Evolutionary conservation across 2,113 vertebrate genomes (phyloP).

Genomic region (Dolichotis patagonum): DNA sequence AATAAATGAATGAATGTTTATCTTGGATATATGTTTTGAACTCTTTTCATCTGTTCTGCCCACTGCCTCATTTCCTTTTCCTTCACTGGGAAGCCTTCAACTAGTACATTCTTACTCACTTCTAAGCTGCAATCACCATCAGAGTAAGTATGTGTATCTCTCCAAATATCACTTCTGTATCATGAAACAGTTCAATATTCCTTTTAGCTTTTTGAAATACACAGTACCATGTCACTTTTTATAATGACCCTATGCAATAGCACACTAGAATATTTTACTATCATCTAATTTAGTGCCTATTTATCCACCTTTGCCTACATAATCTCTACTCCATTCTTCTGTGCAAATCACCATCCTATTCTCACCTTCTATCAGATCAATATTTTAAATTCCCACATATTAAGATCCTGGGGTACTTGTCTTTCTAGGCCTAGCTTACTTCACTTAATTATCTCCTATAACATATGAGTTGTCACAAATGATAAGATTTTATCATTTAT

Average conservation of each 20-base stretch:
- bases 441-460: background rate
- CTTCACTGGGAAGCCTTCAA: background rate
- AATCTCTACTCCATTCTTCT: background rate
- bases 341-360: background rate
- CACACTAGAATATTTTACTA: background rate
- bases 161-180: background rate
- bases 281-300: background rate
- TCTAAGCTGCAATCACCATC: background rate
- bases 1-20: background rate
- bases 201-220: background rate
- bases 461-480: background rate
- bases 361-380: background rate
- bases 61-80: background rate
- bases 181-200: background rate
- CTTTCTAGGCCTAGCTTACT: background rate
- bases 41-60: fast-evolving
- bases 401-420: background rate
- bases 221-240: background rate
- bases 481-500: background rate
- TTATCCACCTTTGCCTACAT: background rate
- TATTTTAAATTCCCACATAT: background rate
- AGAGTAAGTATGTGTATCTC: too few species aligned
- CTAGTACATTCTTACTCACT: background rate
- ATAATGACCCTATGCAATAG: background rate
- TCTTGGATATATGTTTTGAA: background rate